phyloP scores from a whole-genome alignment of 2,113 vertebrate genomes.

The Chlorodrepanis virens region DNA sequence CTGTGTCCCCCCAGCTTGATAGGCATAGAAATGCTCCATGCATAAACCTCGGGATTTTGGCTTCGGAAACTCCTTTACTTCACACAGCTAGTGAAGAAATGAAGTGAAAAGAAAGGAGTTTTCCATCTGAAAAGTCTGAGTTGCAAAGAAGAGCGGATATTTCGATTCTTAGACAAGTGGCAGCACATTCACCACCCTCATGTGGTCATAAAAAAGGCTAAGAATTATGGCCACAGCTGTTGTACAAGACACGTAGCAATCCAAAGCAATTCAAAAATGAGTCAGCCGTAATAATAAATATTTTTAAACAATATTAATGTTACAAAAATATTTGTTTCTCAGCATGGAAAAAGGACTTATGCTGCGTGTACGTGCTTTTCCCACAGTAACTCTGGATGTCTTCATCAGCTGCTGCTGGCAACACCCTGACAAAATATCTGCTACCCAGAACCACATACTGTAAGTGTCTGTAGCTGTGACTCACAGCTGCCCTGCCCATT shows the following conservation, averaged over 20 bases:
- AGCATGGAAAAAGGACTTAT: neutral
- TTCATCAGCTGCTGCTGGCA: conserved; percentile 21
- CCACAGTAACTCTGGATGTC: neutral
- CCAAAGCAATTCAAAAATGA: neutral
- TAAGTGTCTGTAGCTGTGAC: conserved; percentile 1
- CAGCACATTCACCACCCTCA: neutral
- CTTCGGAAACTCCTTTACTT: neutral
- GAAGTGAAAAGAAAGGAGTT: neutral
- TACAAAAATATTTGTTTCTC: neutral
- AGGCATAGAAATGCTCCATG: neutral
- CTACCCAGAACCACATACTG: neutral
- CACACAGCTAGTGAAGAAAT: neutral
- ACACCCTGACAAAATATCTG: conserved; percentile 12
- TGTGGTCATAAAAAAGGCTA: neutral
- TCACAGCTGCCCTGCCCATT: neutral
- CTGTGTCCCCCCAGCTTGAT: neutral
- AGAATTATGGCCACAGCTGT: neutral
- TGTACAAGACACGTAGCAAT: neutral
- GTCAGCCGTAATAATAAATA: neutral
- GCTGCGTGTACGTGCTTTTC: neutral
- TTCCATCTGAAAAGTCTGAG: neutral
- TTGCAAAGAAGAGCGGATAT: neutral
- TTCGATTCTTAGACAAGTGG: neutral
- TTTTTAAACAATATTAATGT: neutral
- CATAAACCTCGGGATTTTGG: neutral